Evolutionary conservation across 2,113 vertebrate genomes (phyloP), one percentile per base, ranked within the genome.

Genomic region (Corythornis madagascariensis): DNA sequence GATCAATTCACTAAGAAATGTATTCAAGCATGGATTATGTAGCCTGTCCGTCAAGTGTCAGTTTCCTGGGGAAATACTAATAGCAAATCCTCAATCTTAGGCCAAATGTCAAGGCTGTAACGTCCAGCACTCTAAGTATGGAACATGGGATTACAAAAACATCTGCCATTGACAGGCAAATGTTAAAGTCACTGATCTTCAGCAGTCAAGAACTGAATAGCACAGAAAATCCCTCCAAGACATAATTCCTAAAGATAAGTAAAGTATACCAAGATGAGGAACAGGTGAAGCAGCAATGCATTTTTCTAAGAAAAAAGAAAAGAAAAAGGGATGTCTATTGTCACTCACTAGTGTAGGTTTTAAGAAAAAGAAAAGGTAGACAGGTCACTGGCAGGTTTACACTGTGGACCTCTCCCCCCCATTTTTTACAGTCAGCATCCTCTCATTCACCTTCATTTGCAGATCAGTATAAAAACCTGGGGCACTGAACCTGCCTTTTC

Each of bases 81-180:
- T 88, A 94, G 83, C 86, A 92, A 86, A 74, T 95, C 84, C 89
- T 96, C 96, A 93, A 48, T 94, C 92, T 95, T 33, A 94, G 96
- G 94, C 92, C 96, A 96, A 96, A 95, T 94, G 66, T 92, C 96
- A 92, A 84, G 72, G 50, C 96, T 91, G 64, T 86, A 91, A 90
- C 2, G 84, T 95, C 96, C 94, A 93, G 93, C 84, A 84, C 88
- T 89, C 84, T 19, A 40, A 96, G 73, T 59, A 80, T 83, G 83
- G 91, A 95, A 89, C 80, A 69, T 75, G 53, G 86, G 94, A 96
- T 97, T 96, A 97, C 86, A 64, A 63, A 87, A 94, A 70, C 94
- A 96, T 96, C 95, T 97, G 94, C 89, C 94, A 93, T 90, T 75
- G 92, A 87, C 94, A 97, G 82, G 92, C 93, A 97, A 96, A 95